These are phyloP conservation scores for Protomyctophum bolini DNA, from an alignment of 2,113 vertebrate genomes.

Conservation along the genomic window DNA sequence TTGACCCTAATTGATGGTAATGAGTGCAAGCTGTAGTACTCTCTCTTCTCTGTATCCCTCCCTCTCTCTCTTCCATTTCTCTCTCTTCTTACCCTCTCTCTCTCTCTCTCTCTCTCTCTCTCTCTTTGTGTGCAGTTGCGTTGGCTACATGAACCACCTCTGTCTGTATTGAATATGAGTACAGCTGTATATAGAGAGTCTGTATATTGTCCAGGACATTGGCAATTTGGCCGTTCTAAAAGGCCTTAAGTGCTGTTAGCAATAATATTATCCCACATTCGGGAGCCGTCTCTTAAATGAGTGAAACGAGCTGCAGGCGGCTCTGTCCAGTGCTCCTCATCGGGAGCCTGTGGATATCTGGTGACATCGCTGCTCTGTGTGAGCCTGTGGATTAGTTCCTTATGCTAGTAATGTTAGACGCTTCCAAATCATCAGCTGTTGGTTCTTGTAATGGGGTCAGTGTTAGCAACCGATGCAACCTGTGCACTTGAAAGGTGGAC, in stretches of 20 bases:
- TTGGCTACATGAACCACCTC: constrained; percentile 32
- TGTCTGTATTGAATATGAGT: constrained; percentile 22
- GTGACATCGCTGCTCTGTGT: not conserved
- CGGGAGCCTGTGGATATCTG: constrained; percentile 6
- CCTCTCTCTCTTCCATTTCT: constrained; percentile 44
- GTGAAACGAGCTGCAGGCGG: constrained; percentile 1
- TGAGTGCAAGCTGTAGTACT: constrained; percentile 59
- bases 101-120: not conserved
- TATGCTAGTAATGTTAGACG: not conserved
- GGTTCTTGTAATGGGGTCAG: too few relatives aligned
- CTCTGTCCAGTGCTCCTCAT: not conserved
- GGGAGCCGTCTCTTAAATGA: constrained; percentile 23
- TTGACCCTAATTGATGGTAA: constrained; percentile 78
- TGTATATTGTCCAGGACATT: constrained; percentile 43
- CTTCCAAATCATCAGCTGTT: too few relatives aligned
- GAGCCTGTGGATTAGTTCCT: not conserved
- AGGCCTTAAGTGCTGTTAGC: constrained; percentile 16
- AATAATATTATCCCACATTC: constrained; percentile 35
- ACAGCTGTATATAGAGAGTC: constrained; percentile 17
- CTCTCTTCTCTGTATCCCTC: constrained; percentile 46
- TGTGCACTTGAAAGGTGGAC: not conserved
- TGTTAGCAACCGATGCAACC: too few relatives aligned
- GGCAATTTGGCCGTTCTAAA: constrained; percentile 19
- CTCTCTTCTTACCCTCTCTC: constrained; percentile 34
- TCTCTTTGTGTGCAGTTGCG: constrained; percentile 14